phyloP scores from a whole-genome alignment of 2,888 invertebrate genomes.

The Cerastis rubricosa region DNA sequence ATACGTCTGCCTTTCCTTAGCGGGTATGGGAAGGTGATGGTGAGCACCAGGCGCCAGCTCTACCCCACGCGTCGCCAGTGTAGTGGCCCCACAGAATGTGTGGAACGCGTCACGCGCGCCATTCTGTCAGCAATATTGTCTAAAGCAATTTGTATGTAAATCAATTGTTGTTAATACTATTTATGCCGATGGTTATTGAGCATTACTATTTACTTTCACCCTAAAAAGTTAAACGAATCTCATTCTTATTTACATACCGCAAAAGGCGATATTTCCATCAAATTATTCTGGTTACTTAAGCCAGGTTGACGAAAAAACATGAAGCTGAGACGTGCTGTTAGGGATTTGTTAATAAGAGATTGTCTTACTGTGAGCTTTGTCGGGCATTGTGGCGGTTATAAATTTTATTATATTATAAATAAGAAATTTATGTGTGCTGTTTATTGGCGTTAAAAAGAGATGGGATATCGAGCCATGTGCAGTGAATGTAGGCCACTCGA shows the following conservation, averaged over 20 bases:
- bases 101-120: slow-evolving; percentile 88
- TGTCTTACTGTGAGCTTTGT: slow-evolving; percentile 76
- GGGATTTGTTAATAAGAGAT: slow-evolving; percentile 87
- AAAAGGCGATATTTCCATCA: slow-evolving; percentile 67
- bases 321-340: slow-evolving; percentile 81
- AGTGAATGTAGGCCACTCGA: slow-evolving; percentile 62
- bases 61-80: slow-evolving; percentile 50
- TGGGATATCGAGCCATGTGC: slow-evolving; percentile 67
- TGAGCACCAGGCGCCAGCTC: not conserved
- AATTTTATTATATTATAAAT: slow-evolving; percentile 89
- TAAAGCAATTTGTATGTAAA: slow-evolving; percentile 91
- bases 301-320: slow-evolving; percentile 80
- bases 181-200: slow-evolving; percentile 90
- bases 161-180: slow-evolving; percentile 91
- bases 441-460: slow-evolving; percentile 75
- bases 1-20: no score
- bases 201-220: slow-evolving; percentile 86
- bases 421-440: slow-evolving; percentile 82
- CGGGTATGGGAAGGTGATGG: not conserved
- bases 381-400: slow-evolving; percentile 83
- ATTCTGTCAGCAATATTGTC: slow-evolving; percentile 90
- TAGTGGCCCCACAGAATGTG: slow-evolving; percentile 76
- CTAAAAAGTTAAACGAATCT: slow-evolving; percentile 71
- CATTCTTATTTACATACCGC: slow-evolving; percentile 64
- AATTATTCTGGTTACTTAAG: slow-evolving; percentile 66